phyloP scores from a whole-genome alignment of 2,888 invertebrate genomes.

The Rugalucina vietnamica region DNA sequence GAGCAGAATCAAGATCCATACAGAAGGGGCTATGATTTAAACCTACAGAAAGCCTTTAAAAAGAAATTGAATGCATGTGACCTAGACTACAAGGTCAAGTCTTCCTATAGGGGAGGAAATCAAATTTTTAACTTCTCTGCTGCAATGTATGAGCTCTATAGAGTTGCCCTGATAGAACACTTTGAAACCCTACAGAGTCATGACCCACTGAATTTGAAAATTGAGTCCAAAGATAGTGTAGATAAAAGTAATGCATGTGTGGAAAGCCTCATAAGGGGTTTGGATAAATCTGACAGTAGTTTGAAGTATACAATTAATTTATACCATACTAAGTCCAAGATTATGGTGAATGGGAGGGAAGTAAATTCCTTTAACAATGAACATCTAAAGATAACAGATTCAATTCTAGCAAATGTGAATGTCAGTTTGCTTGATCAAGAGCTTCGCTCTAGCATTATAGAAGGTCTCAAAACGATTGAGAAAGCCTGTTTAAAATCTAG shows the following conservation, averaged over 20 bases:
- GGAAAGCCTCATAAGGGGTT: not conserved
- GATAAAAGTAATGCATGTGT: not conserved
- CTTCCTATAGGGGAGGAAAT: not conserved
- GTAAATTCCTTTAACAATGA: not conserved
- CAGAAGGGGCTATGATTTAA: not conserved
- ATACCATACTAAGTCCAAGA: not conserved
- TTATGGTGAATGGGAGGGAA: not conserved
- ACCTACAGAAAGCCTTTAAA: not conserved
- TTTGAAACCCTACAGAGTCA: not conserved
- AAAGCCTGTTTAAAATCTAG: too few species aligned
- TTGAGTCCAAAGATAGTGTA: not conserved
- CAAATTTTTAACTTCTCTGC: not conserved
- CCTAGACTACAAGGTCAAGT: not conserved
- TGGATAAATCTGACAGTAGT: not conserved
- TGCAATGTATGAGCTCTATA: not conserved
- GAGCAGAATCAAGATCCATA: too few species aligned
- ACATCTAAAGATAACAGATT: not conserved
- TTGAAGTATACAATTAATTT: not conserved
- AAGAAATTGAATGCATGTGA: not conserved
- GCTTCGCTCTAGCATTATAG: not conserved
- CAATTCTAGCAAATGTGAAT: not conserved
- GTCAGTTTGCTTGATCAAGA: not conserved
- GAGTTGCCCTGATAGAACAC: not conserved
- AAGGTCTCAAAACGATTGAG: not conserved
- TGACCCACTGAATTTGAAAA: not conserved